Conservation (phyloP, 2,888 invertebrate species). For the Podabrus alpinus region DNA sequence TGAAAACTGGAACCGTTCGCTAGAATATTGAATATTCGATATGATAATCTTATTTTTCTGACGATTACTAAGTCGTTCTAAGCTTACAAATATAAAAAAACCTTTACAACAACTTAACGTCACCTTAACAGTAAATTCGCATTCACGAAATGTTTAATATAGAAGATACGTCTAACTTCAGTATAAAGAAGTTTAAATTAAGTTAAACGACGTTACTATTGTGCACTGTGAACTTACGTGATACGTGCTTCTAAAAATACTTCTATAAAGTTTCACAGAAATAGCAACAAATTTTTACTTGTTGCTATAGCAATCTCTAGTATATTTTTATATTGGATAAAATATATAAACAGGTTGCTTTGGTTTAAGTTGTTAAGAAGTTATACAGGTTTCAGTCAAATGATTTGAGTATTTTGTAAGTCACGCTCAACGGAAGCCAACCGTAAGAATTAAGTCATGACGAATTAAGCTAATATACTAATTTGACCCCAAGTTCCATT, state of each 20-base stretch:
- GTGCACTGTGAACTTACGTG: neutral
- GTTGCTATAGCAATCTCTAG: neutral
- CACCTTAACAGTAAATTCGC: neutral
- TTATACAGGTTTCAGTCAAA: too few species aligned
- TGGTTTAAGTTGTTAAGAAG: neutral
- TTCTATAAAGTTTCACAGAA: neutral
- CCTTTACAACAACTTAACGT: neutral
- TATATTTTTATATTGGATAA: neutral
- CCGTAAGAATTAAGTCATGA: too few species aligned
- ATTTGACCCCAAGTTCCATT: too few species aligned
- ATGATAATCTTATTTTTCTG: neutral
- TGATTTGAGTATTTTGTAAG: too few species aligned
- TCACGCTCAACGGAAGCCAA: too few species aligned
- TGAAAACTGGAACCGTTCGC: too few species aligned
- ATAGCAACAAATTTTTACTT: neutral
- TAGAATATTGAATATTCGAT: too few species aligned
- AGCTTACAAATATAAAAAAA: neutral
- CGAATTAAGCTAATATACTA: too few species aligned
- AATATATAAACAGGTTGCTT: neutral
- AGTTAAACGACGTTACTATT: neutral
- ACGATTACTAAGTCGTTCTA: neutral
- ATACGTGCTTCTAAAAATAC: neutral
- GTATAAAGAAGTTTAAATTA: neutral
- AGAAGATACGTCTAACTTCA: neutral
- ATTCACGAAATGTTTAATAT: neutral